A percentile compares a stretch with the other conserved stretches of the same genome.
Conservation (phyloP, 2,797 vertebrate genomes). For the Podarcis lilfordi region DNA sequence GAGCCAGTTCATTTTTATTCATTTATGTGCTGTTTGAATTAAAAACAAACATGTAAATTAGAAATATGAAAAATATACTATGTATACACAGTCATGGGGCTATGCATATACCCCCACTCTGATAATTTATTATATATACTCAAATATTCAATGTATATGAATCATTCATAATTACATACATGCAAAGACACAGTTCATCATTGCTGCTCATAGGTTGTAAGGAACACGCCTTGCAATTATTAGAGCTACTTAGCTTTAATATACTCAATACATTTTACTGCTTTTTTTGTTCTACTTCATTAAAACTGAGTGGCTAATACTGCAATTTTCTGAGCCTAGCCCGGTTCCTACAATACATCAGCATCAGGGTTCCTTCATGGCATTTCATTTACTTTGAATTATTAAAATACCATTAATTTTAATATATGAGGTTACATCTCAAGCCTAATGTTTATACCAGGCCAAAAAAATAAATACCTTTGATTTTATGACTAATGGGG, state of each 20-base stretch:
- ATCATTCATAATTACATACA: conserved; percentile 6
- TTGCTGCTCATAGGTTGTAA: conserved; percentile 2
- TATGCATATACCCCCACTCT: neutral
- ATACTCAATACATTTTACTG: conserved; percentile 56
- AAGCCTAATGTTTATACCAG: conserved; percentile 49
- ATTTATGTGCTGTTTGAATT: neutral
- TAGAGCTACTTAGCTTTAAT: conserved; percentile 52
- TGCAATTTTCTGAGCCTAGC: conserved; percentile 48
- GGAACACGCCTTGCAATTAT: conserved; percentile 52
- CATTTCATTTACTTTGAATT: conserved; percentile 56
- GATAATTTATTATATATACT: neutral
- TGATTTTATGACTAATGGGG: conserved; percentile 45
- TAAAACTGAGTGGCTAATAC: conserved; percentile 64
- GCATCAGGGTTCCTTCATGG: conserved; percentile 53
- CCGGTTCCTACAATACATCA: conserved; percentile 52
- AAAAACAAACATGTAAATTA: neutral
- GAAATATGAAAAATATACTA: neutral
- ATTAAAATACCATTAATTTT: conserved; percentile 49
- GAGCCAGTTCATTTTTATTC: neutral
- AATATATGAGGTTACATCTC: conserved; percentile 34
- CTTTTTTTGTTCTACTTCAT: conserved; percentile 63
- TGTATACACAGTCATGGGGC: neutral
- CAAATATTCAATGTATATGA: neutral
- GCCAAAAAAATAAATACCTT: conserved; percentile 50
- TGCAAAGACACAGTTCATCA: conserved; percentile 8